Evolutionary conservation across 2,888 invertebrate species (phyloP), one percentile per base, ranked within the genome.

Genomic region (Macaria liturata): DNA sequence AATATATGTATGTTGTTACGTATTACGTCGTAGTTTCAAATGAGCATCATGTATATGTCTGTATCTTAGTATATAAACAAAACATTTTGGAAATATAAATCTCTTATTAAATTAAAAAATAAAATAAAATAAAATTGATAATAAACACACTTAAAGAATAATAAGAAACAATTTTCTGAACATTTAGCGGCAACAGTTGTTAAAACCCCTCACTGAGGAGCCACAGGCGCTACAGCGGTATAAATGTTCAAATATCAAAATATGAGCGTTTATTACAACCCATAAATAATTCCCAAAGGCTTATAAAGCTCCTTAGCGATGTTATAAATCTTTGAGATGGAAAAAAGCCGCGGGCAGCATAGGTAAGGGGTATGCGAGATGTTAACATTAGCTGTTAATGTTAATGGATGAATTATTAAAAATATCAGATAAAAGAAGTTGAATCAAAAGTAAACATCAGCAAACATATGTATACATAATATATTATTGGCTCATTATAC

Each of bases 261-360:
- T 66, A 66, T 66, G 62, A 68, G 68, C 68, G 68, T 66, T 68
- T 68, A 68, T 68, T 68, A 66, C 68, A 60, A 59, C 49, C 67
- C 64, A 68, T 68, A 68, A 68, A 67, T 68, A 68, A 68, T 68
- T 68, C 68, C 65, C 59, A 62, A 68, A 68, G 65, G 65, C 65
- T 68, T 66, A 67, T 65, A 67, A 67, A 67, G 61, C 68, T 67
- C 59, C 65, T 68, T 68, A 64, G 66, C 60, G 57, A 62, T 61
- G 68, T 66, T 68, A 68, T 68, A 68, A 68, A 68, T 68, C 68
- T 68, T 59, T 60, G 52, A 60, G 64, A 64, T 68, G 64, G 66
- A 66, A 68, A 68, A 62, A 68, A 62, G 56, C 61, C 45, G 57
- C 49, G 37, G 40, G 49, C 49, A 59, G 62, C 54, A 65, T 65